Evolutionary conservation across 2,888 invertebrate genomes (phyloP), one percentile per base, ranked within the genome.

Genomic region (Bombyx huttoni): DNA sequence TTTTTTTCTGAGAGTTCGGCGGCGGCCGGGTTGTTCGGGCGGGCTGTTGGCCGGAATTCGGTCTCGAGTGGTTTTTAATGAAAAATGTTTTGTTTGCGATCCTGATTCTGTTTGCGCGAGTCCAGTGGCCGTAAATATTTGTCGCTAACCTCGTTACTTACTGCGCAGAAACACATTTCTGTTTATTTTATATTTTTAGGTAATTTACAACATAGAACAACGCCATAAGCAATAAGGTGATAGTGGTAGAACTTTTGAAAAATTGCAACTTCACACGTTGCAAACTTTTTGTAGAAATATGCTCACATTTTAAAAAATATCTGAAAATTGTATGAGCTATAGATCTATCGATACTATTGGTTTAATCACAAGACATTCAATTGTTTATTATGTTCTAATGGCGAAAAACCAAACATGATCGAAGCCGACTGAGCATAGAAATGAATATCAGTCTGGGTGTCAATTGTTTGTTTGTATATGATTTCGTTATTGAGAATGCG

Each of bases 1-100:
- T 6, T 2, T 3, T 10, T 35, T 8, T 40, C 12, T 7, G 40
- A 40, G 40, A 7, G 40, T 12, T 40, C 40, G 40, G 7, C 6
- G 40, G 9, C 9, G 40, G 35, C 35, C 9, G 7, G 35, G 35
- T 35, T n/a, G n/a, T n/a, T n/a, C n/a, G n/a, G n/a, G 35, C 35
- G 35, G 35, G 35, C 35, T n/a, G 35, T 9, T 35, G 7, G 35
- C 35, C 35, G 35, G 9, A 35, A 35, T 35, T 10, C 50, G 50
- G 34, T 47, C 13, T 34, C 14, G 7, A n/a, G 34, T 7, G 50
- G 34, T 47, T 58, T 58, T 55, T 62, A 61, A 61, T 56, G 58
- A 60, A 57, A 60, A 56, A 57, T 58, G 53, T 62, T 58, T 58
- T 57, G 56, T 62, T 59, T 57, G 52, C 55, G 45, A 51, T 34